These are phyloP conservation scores for Camelus bactrianus DNA, from an alignment of 2,113 vertebrate genomes.

Conservation along the genomic window DNA sequence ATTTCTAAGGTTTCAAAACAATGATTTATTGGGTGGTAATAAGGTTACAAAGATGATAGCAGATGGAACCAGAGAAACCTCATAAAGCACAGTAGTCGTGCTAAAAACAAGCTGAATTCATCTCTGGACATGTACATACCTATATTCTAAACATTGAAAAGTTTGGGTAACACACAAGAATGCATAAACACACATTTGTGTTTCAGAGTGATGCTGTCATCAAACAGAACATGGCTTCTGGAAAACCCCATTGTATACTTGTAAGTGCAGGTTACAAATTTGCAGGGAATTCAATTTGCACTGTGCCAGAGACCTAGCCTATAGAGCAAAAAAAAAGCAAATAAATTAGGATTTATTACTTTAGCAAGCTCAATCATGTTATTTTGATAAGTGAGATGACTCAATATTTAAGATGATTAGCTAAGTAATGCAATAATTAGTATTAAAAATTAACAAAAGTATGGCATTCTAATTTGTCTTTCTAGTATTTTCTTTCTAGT, in stretches of 20 bases:
- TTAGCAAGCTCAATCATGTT: not conserved
- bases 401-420: not conserved
- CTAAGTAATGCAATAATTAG: not conserved
- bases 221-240: not conserved
- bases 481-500: not conserved
- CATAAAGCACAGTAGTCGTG: not conserved
- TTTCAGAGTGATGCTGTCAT: not conserved
- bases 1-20: not conserved
- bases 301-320: not conserved
- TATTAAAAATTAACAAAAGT: not conserved
- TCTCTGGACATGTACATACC: not conserved
- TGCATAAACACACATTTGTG: not conserved
- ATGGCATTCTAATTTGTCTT: not conserved
- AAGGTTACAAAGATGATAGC: not conserved
- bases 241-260: not conserved
- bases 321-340: not conserved
- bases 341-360: not conserved
- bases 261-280: not conserved
- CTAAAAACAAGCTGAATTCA: not conserved
- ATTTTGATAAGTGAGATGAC: not conserved
- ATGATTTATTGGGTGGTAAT: not conserved
- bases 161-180: not conserved
- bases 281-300: not conserved
- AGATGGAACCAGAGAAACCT: not conserved
- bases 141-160: not conserved